Percentiles rank a stretch among this genome's conserved stretches.
phyloP scores from a whole-genome alignment of 2,797 vertebrate genomes.

The Carcharodon carcharias region DNA sequence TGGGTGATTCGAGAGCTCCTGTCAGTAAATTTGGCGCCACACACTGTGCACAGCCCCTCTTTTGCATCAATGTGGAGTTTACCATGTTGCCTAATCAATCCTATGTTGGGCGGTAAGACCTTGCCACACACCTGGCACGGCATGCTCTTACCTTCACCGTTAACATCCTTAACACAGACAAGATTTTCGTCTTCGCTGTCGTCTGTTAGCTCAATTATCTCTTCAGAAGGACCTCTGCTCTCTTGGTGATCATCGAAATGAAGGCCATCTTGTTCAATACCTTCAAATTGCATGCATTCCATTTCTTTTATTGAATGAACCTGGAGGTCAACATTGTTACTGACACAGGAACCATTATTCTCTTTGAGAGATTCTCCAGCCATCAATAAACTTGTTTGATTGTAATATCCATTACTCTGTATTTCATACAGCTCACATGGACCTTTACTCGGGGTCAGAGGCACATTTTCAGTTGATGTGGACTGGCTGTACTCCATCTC shows the following conservation, averaged over 20 bases:
- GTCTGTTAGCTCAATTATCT: constrained; percentile 79
- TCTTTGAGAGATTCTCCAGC: constrained; percentile 46
- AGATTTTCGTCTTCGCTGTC: constrained; percentile 66
- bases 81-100: constrained; percentile 71
- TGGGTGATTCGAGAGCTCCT: constrained; percentile 67
- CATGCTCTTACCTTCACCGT: constrained; percentile 55
- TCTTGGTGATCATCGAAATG: constrained; percentile 76
- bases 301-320: constrained; percentile 47
- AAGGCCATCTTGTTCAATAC: constrained; percentile 71
- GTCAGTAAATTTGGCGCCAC: constrained; percentile 76
- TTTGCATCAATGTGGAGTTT: constrained; percentile 77
- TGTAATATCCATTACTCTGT: constrained; percentile 33
- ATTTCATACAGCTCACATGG: constrained; percentile 34
- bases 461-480: not conserved
- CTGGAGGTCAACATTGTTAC: constrained; percentile 29
- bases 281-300: constrained; percentile 52
- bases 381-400: constrained; percentile 14
- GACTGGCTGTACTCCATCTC: constrained; percentile 51
- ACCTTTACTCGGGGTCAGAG: not conserved
- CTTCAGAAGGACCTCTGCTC: constrained; percentile 54
- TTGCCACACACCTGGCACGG: constrained; percentile 77
- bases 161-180: constrained; percentile 51
- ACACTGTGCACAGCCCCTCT: constrained; percentile 76
- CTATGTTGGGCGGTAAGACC: constrained; percentile 71
- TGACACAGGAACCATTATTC: not conserved